Evolutionary conservation across 1,140 invertebrate species (phyloP).

Genomic region (Lamellibrachia luymesi): DNA sequence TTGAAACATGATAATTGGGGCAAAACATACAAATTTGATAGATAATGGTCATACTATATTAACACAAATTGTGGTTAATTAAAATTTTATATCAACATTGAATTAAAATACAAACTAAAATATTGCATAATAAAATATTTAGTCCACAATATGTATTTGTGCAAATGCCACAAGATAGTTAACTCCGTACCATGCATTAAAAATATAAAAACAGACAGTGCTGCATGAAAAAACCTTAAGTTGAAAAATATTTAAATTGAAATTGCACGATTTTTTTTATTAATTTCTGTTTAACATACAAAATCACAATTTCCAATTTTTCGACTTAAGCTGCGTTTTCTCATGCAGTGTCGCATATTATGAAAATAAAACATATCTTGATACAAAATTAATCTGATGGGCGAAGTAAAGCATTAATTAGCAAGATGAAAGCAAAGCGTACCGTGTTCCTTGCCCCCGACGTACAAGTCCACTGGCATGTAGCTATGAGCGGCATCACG

Average conservation of each 20-base stretch:
- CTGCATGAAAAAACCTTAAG: neutral
- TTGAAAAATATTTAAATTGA: neutral
- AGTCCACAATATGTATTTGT: too few species aligned
- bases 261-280: neutral
- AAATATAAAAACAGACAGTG: neutral
- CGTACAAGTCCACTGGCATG: constrained; percentile 92
- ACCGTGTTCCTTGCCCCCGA: constrained; percentile 97
- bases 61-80: too few species aligned
- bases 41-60: too few species aligned
- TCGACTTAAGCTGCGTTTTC: neutral
- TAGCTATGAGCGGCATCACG: constrained; percentile 62
- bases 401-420: neutral
- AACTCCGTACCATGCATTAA: neutral
- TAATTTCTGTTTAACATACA: too few species aligned
- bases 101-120: too few species aligned
- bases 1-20: too few species aligned
- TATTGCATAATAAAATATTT: too few species aligned
- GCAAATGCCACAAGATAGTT: neutral
- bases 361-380: neutral
- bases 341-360: neutral
- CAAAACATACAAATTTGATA: too few species aligned
- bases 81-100: too few species aligned
- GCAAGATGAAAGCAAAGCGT: constrained; percentile 25
- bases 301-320: neutral
- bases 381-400: neutral